Evolutionary conservation across 1,140 invertebrate species (phyloP).

Genomic region (Dryas iulia): DNA sequence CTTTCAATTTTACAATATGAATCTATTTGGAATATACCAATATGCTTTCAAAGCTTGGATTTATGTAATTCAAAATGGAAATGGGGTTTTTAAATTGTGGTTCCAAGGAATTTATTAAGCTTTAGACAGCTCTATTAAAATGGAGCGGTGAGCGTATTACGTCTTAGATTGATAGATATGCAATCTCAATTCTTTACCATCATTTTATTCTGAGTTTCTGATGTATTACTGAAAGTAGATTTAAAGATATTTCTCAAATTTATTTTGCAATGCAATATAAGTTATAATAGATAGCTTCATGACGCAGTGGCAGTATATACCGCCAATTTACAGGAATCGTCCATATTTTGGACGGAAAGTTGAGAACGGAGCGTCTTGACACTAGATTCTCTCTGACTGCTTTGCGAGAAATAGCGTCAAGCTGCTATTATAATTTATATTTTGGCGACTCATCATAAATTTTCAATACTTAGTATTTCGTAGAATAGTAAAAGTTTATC

Average conservation of each 20-base stretch:
- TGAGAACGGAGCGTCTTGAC: too few species aligned
- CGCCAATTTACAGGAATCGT: too few species aligned
- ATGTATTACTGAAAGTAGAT: neutral
- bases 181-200: neutral
- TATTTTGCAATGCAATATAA: neutral
- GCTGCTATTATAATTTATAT: neutral
- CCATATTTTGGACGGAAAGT: too few species aligned
- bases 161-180: slow-evolving; percentile 25
- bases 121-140: slow-evolving; percentile 31
- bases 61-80: slow-evolving; percentile 18
- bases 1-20: neutral
- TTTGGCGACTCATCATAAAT: neutral
- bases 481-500: neutral
- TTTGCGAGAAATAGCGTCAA: too few species aligned
- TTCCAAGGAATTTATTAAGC: slow-evolving; percentile 11
- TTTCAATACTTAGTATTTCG: neutral
- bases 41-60: slow-evolving; percentile 9
- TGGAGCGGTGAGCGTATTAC: slow-evolving; percentile 22
- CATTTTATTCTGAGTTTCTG: neutral
- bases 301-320: too few species aligned
- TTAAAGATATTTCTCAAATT: neutral
- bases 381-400: too few species aligned
- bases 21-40: neutral
- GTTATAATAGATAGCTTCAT: too few species aligned
- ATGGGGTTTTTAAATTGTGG: slow-evolving; percentile 19